Evolutionary conservation across 2,797 vertebrate species (phyloP).

Genomic region (Hyperoplus lanceolatus): DNA sequence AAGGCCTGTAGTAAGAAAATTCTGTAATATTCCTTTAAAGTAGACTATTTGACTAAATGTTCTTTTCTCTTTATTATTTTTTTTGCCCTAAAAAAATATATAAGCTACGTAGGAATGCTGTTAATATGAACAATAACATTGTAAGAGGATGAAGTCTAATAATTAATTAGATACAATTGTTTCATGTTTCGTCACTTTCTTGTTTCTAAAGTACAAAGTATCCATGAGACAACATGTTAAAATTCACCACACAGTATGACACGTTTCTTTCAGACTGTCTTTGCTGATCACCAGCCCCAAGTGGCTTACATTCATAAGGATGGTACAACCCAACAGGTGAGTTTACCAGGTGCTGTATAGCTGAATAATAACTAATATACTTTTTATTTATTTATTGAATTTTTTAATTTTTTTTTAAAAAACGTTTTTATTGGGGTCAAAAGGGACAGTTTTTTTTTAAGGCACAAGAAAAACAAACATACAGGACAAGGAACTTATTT

Average conservation of each 20-base stretch:
- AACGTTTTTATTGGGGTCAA: no score
- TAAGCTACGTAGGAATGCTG: no score
- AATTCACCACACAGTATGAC: not conserved
- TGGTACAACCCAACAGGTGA: conserved; percentile 95
- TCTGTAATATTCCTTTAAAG: not conserved
- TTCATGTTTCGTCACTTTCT: not conserved
- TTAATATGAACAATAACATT: no score
- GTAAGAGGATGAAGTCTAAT: no score
- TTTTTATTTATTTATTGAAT: no score
- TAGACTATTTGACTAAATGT: no score
- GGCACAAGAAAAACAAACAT: no score
- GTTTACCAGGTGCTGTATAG: not conserved
- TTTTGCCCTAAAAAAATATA: no score
- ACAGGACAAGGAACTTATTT: not conserved
- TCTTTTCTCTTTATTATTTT: no score
- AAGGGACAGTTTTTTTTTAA: no score
- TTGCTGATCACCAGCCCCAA: conserved; percentile 94
- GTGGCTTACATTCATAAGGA: conserved; percentile 98
- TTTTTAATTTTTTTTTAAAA: no score
- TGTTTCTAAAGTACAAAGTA: not conserved
- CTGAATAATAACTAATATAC: no score
- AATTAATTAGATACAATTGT: not conserved
- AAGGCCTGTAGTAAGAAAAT: not conserved
- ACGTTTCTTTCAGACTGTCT: conserved; percentile 87
- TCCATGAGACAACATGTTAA: not conserved